Base-by-base conservation (phyloP, 2,888 invertebrate genomes). In the Caenorhabditis imperialis region DNA sequence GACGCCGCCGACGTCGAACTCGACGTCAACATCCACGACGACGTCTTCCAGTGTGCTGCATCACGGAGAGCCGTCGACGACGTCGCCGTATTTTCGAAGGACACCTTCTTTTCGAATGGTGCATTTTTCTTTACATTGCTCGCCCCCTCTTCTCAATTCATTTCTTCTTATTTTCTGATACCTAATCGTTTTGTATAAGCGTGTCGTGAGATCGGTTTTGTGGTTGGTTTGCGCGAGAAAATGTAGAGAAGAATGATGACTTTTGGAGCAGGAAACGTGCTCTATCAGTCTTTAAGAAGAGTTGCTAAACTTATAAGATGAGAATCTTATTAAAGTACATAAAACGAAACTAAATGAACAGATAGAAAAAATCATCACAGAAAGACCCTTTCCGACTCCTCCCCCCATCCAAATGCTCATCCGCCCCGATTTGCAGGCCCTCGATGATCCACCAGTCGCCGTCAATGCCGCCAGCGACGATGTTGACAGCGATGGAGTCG, bases 401-500 rank as follows among this genome's bases (percentile, higher is more conserved):
- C 30, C 10, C 30, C 10, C 7, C 6, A 30, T 30, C 30, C 10
- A n/a, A n/a, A n/a, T n/a, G n/a, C n/a, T n/a, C n/a, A n/a, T n/a
- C n/a, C n/a, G n/a, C n/a, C n/a, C n/a, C n/a, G n/a, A n/a, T n/a
- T n/a, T n/a, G 42, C 71, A 82, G 82, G 81, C 82, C 77, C 75
- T 81, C 81, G 58, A 75, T 74, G 50, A 83, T 86, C 55, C 86
- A 87, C 74, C 85, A 80, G 65, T 83, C 83, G 35, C 86, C 86
- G 20, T 86, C 86, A 53, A 86, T 86, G 86, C 86, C 86, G 20
- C 86, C 86, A 30, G 67, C 79, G 23, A 62, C 79, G 75, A 84
- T 87, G 74, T 77, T 81, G 63, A 77, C 77, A 30, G 75, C 80
- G 58, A 82, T 82, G 81, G 80, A 67, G 23, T 76, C 67, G 22